Base-by-base conservation (phyloP, 2,888 invertebrate species). In the Anaspis maculata region DNA sequence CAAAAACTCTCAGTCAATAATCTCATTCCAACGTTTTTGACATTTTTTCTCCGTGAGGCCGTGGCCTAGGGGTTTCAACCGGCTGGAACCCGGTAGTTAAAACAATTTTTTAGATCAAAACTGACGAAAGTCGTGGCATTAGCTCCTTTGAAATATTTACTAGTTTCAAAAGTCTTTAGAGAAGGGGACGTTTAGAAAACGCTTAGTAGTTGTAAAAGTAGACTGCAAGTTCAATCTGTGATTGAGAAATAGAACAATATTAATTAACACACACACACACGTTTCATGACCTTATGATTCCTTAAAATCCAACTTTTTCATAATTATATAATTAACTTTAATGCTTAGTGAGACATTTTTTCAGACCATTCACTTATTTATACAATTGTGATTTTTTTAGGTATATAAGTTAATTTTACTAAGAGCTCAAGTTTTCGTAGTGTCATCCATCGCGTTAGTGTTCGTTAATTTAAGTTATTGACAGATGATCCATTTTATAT, bases 211-310 rank as follows among this genome's bases (percentile, higher is more conserved):
- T 25, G 21, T 42, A 37, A 45, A 43, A 39, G 48, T 54, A 54
- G 59, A 60, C 60, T 56, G 59, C 55, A 57, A 58, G 57, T n/a
- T 57, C 51, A 44, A 59, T 56, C 61, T 62, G 61, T 63, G 61
- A 63, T 61, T 55, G 52, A 51, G 52, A 50, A 52, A 56, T n/a
- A 50, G 51, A 53, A 52, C 41, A 45, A 45, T 34, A 34, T 10
- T 19, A n/a, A n/a, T n/a, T n/a, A n/a, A n/a, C n/a, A n/a, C n/a
- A n/a, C n/a, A n/a, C n/a, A n/a, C n/a, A n/a, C n/a, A n/a, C n/a
- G n/a, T n/a, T n/a, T n/a, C n/a, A n/a, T n/a, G n/a, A n/a, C 39
- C 26, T 44, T 25, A 13, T 37, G 29, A 30, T 39, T 44, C 37
- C 27, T 35, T 37, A 28, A n/a, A n/a, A 35, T 44, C 34, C 33